Conservation (phyloP, 2,797 vertebrate genomes). For the Mareca penelope region DNA sequence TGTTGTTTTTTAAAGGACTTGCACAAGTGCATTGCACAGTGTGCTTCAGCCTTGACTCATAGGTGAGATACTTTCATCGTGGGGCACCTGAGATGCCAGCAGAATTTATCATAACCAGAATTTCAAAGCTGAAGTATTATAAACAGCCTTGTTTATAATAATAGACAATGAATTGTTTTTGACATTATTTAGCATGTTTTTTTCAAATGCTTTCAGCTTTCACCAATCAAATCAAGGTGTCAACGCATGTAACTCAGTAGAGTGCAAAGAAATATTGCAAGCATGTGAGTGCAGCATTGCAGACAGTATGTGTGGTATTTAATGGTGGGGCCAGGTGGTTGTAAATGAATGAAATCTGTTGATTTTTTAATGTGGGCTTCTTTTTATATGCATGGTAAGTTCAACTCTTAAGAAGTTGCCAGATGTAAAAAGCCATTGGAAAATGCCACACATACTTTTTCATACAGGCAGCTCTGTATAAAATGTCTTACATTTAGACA, state of each 20-base stretch:
- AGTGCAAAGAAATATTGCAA: neutral
- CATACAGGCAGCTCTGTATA: neutral
- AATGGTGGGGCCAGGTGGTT: neutral
- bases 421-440: neutral
- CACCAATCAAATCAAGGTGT: neutral
- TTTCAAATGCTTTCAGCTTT: conserved; percentile 23
- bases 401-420: neutral
- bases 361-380: neutral
- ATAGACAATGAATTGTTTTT: neutral
- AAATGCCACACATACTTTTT: neutral
- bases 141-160: neutral
- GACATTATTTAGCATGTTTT: conserved; percentile 22
- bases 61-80: neutral
- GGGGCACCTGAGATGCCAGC: neutral
- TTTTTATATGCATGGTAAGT: neutral
- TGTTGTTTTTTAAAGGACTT: neutral
- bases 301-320: neutral
- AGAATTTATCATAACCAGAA: neutral
- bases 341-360: neutral
- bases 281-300: conserved; percentile 21
- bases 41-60: neutral
- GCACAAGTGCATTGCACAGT: neutral
- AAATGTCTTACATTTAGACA: neutral
- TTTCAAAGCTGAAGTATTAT: neutral
- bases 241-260: conserved; percentile 6